Percentiles rank a stretch among this genome's conserved stretches.
phyloP scores from a whole-genome alignment of 2,113 vertebrate genomes.

The Nymphicus hollandicus region DNA sequence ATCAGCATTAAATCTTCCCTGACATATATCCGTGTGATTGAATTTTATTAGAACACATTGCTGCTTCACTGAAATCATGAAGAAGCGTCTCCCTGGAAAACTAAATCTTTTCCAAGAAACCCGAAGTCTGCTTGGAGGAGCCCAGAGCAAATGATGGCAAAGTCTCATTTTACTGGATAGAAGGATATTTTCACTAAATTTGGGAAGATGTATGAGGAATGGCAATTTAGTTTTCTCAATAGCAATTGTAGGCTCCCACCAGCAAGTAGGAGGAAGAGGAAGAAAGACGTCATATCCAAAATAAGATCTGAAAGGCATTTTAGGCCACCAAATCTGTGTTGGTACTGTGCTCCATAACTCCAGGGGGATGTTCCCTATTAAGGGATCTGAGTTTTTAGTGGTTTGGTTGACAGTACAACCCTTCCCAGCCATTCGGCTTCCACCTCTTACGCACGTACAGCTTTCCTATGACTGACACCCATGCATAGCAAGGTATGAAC shows the following conservation, averaged over 20 bases:
- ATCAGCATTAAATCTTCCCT: conserved; percentile 25
- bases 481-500: neutral
- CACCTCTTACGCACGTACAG: neutral
- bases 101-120: neutral
- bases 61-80: neutral
- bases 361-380: neutral
- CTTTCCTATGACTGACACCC: neutral
- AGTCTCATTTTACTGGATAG: neutral
- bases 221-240: neutral
- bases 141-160: neutral
- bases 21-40: neutral
- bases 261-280: neutral
- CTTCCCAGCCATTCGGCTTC: neutral
- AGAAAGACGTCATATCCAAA: neutral
- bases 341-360: neutral
- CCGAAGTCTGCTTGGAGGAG: neutral
- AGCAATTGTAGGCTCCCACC: too few species aligned
- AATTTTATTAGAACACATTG: neutral
- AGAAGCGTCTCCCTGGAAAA: neutral
- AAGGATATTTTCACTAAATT: neutral
- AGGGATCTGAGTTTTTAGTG: neutral
- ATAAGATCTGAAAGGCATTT: neutral
- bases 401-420: neutral
- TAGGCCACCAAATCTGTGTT: neutral
- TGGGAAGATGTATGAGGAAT: neutral